A percentile compares a stretch with the other conserved stretches of the same genome.
Conservation (phyloP, 1,140 invertebrate species). For the Phymastichus coffea region DNA sequence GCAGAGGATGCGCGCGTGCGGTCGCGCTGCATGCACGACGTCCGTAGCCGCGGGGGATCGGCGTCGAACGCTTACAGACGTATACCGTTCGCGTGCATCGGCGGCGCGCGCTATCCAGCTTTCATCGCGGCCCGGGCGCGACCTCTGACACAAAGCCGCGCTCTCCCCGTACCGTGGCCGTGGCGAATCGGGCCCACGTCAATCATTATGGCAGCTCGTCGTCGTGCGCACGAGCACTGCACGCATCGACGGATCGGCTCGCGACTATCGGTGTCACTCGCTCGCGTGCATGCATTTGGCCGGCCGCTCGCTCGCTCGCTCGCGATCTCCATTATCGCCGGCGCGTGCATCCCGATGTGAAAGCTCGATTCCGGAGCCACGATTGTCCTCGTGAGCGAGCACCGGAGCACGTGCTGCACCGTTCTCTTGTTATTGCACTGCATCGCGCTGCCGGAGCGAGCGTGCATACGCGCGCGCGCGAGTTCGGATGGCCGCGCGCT, state of each 20-base stretch:
- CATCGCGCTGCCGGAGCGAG: no score
- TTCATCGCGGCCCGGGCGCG: slow-evolving; percentile 29
- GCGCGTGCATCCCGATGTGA: slow-evolving; percentile 29
- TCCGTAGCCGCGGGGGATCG: no score
- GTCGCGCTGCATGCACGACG: no score
- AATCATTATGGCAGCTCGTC: background rate
- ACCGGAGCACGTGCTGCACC: no score
- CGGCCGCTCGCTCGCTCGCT: no score
- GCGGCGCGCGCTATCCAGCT: slow-evolving; percentile 13
- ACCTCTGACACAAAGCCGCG: background rate
- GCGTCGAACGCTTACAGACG: no score
- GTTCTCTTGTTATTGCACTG: no score
- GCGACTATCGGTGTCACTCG: background rate
- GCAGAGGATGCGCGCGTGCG: no score
- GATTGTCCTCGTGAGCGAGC: slow-evolving; percentile 23
- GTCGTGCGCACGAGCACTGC: background rate
- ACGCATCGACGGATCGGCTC: no score
- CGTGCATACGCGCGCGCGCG: no score
- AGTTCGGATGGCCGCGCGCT: no score
- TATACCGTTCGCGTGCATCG: background rate
- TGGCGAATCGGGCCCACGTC: background rate
- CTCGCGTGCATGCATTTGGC: background rate
- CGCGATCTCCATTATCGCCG: slow-evolving; percentile 43
- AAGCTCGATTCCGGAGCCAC: background rate
- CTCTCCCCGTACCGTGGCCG: background rate